These are phyloP conservation scores for Pectinophora gossypiella DNA, from an alignment of 1,140 invertebrate species.

Conservation along the genomic window DNA sequence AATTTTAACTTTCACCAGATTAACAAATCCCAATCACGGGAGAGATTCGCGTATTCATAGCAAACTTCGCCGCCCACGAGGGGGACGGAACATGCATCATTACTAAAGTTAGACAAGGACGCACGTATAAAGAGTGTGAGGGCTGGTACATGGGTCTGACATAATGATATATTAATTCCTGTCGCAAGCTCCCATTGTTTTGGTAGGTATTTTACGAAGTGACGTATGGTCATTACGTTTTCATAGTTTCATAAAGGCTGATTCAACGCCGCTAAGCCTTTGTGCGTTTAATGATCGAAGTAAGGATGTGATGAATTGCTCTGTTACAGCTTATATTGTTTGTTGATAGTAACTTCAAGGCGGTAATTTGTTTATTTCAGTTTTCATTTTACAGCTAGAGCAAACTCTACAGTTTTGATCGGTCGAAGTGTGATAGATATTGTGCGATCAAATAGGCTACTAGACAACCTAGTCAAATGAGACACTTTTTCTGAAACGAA, in stretches of 20 bases:
- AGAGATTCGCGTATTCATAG: conserved; percentile 56
- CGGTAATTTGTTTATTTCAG: too few species aligned
- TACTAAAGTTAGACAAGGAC: conserved; percentile 23
- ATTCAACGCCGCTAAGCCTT: conserved; percentile 49
- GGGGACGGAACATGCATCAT: conserved; percentile 22
- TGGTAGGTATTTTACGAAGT: conserved; percentile 69
- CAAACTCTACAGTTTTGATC: too few species aligned
- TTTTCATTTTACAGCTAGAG: too few species aligned
- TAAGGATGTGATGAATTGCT: conserved; percentile 42
- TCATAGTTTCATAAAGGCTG: conserved; percentile 72
- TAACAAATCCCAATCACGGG: conserved; percentile 68
- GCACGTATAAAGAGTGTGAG: conserved; percentile 23
- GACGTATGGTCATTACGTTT: conserved; percentile 73
- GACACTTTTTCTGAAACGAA: too few species aligned
- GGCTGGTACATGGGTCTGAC: conserved; percentile 73
- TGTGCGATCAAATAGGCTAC: too few species aligned
- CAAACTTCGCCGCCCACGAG: conserved; percentile 51
- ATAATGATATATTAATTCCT: conserved; percentile 77
- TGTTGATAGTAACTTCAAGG: too few species aligned
- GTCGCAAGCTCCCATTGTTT: conserved; percentile 68
- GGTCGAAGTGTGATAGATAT: too few species aligned
- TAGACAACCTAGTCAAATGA: too few species aligned
- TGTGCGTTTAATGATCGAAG: conserved; percentile 61
- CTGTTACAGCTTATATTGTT: too few species aligned
- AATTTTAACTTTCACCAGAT: conserved; percentile 63